Percentiles rank a stretch among this genome's conserved stretches.
These are phyloP conservation scores for Melanotaenia boesemani DNA, from an alignment of 2,797 vertebrate species.

Conservation along the genomic window DNA sequence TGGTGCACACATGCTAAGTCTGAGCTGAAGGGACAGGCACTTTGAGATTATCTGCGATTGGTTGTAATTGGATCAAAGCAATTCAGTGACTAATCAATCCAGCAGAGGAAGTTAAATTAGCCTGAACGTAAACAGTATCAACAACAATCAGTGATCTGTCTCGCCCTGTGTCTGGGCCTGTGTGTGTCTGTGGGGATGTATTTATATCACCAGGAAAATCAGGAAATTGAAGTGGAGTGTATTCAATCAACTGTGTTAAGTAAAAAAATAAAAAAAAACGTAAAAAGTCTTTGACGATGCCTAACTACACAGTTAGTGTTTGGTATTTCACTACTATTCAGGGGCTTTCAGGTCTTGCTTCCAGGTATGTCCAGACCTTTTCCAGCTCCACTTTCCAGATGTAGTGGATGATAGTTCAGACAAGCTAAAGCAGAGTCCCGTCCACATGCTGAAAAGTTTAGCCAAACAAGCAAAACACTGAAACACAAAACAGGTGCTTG, in stretches of 20 bases:
- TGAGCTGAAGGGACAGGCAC: slow-evolving; percentile 5
- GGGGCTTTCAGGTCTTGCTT: neutral
- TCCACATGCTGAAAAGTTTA: neutral
- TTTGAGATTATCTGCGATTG: slow-evolving; percentile 53
- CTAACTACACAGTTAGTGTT: slow-evolving; percentile 15
- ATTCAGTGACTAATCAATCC: slow-evolving; percentile 64
- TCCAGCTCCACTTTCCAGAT: neutral
- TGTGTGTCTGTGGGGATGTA: slow-evolving; percentile 9
- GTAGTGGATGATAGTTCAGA: neutral
- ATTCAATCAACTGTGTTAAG: slow-evolving; percentile 17
- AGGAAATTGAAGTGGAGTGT: slow-evolving; percentile 5
- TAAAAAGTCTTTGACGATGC: neutral
- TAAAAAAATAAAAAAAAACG: slow-evolving; percentile 16
- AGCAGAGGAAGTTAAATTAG: slow-evolving; percentile 68
- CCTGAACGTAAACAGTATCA: slow-evolving; percentile 60
- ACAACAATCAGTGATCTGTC: slow-evolving; percentile 52
- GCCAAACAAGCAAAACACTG: neutral
- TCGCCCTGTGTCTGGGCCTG: neutral
- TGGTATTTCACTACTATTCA: neutral
- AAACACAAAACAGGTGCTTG: neutral
- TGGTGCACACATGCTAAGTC: slow-evolving; percentile 21
- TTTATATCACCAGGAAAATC: slow-evolving; percentile 14
- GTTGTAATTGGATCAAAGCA: slow-evolving; percentile 64
- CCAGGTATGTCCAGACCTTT: neutral
- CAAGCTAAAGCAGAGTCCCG: neutral